Base-by-base conservation (phyloP, 2,888 invertebrate genomes). In the Metacarcinus magister region DNA sequence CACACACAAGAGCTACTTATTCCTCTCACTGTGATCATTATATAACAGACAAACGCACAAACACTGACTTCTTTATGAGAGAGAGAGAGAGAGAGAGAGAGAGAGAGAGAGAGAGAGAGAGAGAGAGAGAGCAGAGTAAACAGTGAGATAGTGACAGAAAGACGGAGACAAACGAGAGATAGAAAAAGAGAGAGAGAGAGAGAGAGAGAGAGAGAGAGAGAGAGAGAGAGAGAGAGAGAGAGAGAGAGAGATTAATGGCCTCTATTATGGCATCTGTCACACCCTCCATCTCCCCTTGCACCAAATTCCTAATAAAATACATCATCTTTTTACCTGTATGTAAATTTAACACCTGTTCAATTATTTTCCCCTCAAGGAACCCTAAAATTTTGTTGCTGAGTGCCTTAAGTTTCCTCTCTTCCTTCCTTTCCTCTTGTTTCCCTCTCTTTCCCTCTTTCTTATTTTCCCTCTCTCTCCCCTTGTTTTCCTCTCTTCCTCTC, bases 71-170 rank as follows among this genome's bases (percentile, higher is more conserved):
- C 16, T 75, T 75, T 75, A 75, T 75, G 75, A 75, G 75, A 75
- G 75, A 75, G 75, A 75, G 67, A 67, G 67, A 67, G 67, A 67
- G 75, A 75, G 75, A 75, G 75, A 75, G 75, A 75, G 75, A 75
- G 75, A 75, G 75, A 75, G 75, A 75, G 75, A n/a, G 75, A 75
- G 75, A 75, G 75, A 75, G 75, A n/a, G 75, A 75, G 75, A 75
- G 75, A 75, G 75, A n/a, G 75, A 75, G 75, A 75, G 75, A 28
- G 75, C 2, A n/a, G n/a, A 3, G 8, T 4, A 75, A 28, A 75
- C 75, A 75, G 5, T 54, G 19, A 75, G 28, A n/a, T 75, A n/a
- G 75, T n/a, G 28, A 75, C 75, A 75, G 75, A 75, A 75, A n/a
- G 75, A 75, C 75, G 28, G 23, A 75, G 75, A 75, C 75, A 28